Conservation (phyloP, 2,888 invertebrate species). For the Argyra leucocephala region DNA sequence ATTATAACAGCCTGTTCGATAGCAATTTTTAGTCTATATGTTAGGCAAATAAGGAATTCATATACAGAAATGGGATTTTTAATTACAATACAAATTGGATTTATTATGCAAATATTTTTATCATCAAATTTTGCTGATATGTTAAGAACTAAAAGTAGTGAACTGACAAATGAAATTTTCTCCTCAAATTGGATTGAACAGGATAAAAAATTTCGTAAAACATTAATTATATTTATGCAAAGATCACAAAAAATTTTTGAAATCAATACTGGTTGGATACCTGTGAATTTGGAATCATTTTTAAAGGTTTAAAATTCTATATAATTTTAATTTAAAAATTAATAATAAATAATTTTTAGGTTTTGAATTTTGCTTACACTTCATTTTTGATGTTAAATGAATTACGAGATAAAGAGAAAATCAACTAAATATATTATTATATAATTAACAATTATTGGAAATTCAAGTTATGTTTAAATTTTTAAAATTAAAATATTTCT, state of each 20-base stretch:
- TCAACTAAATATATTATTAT: too few species aligned
- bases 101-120: conserved; percentile 9
- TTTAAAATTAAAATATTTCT: too few species aligned
- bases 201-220: conserved; percentile 25
- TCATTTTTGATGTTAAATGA: background rate
- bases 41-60: too few species aligned
- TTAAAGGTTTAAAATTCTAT: conserved; percentile 21
- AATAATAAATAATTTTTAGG: background rate
- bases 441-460: too few species aligned
- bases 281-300: conserved; percentile 28
- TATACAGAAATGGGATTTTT: background rate
- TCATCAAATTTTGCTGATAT: conserved; percentile 26
- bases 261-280: conserved; percentile 27
- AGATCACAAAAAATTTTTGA: conserved; percentile 25
- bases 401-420: background rate
- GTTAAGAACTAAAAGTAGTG: conserved; percentile 23
- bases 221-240: conserved; percentile 30
- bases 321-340: background rate
- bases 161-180: conserved; percentile 27
- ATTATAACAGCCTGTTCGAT: background rate
- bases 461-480: too few species aligned
- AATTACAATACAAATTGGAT: background rate
- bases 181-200: conserved; percentile 29
- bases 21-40: background rate
- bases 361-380: conserved; percentile 10